Conservation (phyloP, 2,113 vertebrate genomes). For the Mastomys coucha region DNA sequence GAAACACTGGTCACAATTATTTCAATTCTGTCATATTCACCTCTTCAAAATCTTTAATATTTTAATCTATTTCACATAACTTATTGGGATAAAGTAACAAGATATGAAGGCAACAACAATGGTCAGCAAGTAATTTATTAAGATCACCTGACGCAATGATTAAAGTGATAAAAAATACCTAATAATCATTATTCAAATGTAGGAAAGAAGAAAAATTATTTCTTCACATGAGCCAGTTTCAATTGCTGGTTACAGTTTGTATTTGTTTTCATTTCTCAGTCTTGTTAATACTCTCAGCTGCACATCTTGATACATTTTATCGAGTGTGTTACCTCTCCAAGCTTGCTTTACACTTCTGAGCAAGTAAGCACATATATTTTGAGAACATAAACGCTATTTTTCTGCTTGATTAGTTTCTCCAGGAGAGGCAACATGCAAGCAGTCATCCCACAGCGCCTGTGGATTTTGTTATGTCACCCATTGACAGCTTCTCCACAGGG, state of each 20-base stretch:
- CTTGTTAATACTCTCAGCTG: background rate
- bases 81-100: background rate
- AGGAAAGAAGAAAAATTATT: background rate
- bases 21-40: background rate
- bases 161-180: background rate
- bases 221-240: background rate
- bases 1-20: background rate
- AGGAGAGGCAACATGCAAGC: background rate
- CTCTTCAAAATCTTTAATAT: background rate
- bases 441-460: background rate
- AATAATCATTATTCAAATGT: background rate
- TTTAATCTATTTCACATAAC: background rate
- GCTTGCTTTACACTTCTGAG: background rate
- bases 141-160: background rate
- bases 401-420: conserved; percentile 43
- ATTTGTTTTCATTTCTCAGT: background rate
- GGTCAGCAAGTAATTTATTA: background rate
- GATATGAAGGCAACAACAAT: background rate
- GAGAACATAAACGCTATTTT: conserved; percentile 38
- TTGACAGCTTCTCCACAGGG: background rate
- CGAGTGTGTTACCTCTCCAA: conserved; percentile 3
- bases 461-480: background rate
- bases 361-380: background rate
- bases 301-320: background rate
- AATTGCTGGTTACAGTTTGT: background rate